Evolutionary conservation across 2,113 vertebrate genomes (phyloP).

Genomic region (Mormyrus lacerda): DNA sequence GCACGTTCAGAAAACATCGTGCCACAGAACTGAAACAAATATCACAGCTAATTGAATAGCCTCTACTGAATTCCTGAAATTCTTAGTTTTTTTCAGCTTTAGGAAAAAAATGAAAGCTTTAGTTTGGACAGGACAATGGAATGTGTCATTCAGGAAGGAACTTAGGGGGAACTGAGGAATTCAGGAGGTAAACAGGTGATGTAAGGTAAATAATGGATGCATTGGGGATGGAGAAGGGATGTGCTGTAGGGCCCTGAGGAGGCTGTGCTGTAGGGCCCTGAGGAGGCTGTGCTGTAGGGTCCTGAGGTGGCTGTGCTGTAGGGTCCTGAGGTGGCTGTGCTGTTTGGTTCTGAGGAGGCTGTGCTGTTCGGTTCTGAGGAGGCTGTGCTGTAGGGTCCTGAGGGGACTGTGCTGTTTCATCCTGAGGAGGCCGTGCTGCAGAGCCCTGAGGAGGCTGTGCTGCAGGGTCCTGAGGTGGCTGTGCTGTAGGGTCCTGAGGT

Average conservation of each 20-base stretch:
- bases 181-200: slow-evolving; percentile 2
- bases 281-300: neutral
- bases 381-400: neutral
- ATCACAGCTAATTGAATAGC: neutral
- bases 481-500: neutral
- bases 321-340: neutral
- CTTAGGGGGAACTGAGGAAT: neutral
- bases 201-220: neutral
- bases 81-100: neutral
- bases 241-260: neutral
- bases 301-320: neutral
- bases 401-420: neutral
- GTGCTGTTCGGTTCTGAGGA: too few species aligned
- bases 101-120: neutral
- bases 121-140: neutral
- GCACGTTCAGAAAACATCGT: neutral
- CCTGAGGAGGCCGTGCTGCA: too few species aligned
- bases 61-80: neutral
- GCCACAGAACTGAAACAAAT: neutral
- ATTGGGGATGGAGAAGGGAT: neutral
- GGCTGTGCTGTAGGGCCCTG: neutral
- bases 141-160: slow-evolving; percentile 3
- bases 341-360: neutral
- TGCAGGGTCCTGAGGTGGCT: neutral
- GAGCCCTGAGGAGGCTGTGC: neutral